phyloP scores from a whole-genome alignment of 2,888 invertebrate species.

The Idaea aversata region DNA sequence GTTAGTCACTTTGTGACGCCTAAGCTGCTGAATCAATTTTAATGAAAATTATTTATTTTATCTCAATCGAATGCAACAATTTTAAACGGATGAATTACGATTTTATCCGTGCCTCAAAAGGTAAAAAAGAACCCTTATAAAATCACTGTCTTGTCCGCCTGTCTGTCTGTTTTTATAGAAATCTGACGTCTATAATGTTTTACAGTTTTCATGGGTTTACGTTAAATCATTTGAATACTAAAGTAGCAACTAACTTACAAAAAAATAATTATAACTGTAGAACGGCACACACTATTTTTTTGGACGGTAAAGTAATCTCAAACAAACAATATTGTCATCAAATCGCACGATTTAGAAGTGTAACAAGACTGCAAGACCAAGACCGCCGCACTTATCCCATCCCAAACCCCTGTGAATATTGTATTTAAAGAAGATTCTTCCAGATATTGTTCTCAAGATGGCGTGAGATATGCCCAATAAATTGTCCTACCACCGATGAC shows the following conservation, averaged over 20 bases:
- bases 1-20: too few species aligned
- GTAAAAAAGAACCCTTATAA: too few species aligned
- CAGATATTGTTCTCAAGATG: conserved; percentile 57
- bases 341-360: background rate
- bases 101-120: too few species aligned
- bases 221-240: too few species aligned
- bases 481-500: conserved; percentile 67
- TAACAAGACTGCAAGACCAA: conserved; percentile 5
- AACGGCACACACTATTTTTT: background rate
- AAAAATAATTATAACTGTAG: too few species aligned
- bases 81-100: background rate
- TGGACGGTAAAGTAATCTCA: background rate
- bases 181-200: background rate
- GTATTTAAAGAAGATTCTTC: conserved; percentile 25
- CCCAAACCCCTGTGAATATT: conserved; percentile 23
- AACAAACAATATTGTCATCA: background rate
- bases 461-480: conserved; percentile 67
- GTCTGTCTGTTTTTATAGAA: background rate
- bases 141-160: too few species aligned
- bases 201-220: background rate
- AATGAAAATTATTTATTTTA: background rate
- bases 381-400: conserved; percentile 18
- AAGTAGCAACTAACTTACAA: too few species aligned
- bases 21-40: background rate
- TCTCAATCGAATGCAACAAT: background rate